phyloP scores from a whole-genome alignment of 2,113 vertebrate species.

The Lycaon pictus region DNA sequence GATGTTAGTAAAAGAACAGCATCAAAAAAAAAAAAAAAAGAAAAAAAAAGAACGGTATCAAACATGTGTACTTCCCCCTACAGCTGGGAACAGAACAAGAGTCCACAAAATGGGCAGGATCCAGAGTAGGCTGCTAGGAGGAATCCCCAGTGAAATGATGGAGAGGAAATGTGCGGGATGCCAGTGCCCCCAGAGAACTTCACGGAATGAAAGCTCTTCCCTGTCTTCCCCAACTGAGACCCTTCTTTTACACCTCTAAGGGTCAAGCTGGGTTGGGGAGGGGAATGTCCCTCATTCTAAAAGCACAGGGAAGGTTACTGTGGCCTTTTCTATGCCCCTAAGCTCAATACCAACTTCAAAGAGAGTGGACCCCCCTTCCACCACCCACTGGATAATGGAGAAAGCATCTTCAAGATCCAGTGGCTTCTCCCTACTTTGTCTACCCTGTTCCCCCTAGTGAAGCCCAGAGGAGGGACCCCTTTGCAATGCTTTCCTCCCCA shows the following conservation, averaged over 20 bases:
- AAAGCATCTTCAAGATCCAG: neutral
- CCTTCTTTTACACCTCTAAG: neutral
- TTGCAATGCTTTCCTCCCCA: constrained; percentile 77
- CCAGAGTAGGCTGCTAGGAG: neutral
- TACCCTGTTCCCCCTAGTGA: neutral
- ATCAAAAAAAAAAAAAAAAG: neutral
- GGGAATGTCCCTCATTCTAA: neutral
- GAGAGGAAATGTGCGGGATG: neutral
- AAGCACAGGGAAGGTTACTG: neutral
- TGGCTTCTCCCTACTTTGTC: neutral
- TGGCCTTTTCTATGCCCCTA: neutral
- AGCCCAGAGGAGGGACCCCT: neutral
- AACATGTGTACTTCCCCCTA: neutral
- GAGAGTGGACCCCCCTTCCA: neutral
- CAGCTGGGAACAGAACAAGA: neutral
- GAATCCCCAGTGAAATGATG: neutral
- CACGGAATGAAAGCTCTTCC: neutral
- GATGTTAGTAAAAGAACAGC: neutral
- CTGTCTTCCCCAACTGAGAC: neutral
- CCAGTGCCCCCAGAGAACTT: neutral
- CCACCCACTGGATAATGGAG: neutral
- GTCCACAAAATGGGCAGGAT: neutral
- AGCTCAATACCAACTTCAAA: neutral
- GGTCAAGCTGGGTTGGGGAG: neutral
- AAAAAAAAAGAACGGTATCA: neutral